A percentile compares a stretch with the other conserved stretches of the same genome.
phyloP scores from a whole-genome alignment of 2,113 vertebrate genomes.

The Cyrtonyx montezumae region DNA sequence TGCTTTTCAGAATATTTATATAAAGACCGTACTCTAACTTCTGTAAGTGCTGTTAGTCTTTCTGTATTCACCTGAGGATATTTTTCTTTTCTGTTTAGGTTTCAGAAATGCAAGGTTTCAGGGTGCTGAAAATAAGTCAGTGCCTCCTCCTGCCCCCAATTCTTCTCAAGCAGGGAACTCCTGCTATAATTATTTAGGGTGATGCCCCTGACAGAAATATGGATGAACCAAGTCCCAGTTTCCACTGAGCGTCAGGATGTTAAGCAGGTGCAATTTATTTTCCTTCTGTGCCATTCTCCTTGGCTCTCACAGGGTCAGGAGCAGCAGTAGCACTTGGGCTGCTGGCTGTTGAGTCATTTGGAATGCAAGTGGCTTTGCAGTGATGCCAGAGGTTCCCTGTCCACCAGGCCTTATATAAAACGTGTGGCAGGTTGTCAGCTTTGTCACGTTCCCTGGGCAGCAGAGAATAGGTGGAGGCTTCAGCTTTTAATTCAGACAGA shows the following conservation, averaged over 20 bases:
- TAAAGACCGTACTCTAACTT: background rate
- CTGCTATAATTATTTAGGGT: slow-evolving; percentile 70
- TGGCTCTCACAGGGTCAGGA: slow-evolving; percentile 57
- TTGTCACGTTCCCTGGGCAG: slow-evolving; percentile 23
- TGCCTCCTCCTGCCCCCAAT: slow-evolving; percentile 42
- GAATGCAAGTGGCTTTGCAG: slow-evolving; percentile 61
- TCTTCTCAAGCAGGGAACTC: slow-evolving; percentile 45
- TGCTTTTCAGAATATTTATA: background rate
- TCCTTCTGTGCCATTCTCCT: slow-evolving; percentile 53
- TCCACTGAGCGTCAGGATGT: slow-evolving; percentile 29
- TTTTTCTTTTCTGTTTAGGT: background rate
- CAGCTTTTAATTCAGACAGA: background rate
- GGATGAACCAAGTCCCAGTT: slow-evolving; percentile 59
- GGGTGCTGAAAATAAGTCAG: slow-evolving; percentile 44
- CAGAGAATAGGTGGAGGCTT: slow-evolving; percentile 23
- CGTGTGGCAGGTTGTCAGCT: slow-evolving; percentile 32
- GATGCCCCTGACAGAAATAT: slow-evolving; percentile 62
- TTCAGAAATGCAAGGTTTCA: slow-evolving; percentile 33
- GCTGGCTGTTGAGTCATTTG: slow-evolving; percentile 56
- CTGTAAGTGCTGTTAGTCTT: background rate
- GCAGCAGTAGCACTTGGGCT: slow-evolving; percentile 56
- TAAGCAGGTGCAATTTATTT: slow-evolving; percentile 42
- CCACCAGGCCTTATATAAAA: slow-evolving; percentile 57
- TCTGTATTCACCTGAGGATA: slow-evolving; percentile 20
- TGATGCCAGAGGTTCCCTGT: slow-evolving; percentile 60